Percentiles rank a stretch among this genome's conserved stretches.
phyloP scores from a whole-genome alignment of 1,140 invertebrate species.

The Amyelois transitella region DNA sequence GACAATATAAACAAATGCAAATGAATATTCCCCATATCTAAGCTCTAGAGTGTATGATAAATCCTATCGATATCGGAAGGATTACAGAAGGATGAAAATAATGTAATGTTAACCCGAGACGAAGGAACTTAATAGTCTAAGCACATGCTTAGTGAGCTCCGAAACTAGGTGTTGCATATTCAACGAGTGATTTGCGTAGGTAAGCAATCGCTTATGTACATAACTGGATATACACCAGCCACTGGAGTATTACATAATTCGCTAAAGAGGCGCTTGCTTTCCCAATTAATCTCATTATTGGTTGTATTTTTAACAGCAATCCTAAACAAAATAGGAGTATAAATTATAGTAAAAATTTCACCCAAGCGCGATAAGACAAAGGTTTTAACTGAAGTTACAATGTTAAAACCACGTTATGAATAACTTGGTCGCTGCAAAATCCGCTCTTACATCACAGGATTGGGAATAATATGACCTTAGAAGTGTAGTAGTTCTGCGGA shows the following conservation, averaged over 20 bases:
- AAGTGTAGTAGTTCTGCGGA: too few species aligned
- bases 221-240: constrained; percentile 40
- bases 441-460: too few species aligned
- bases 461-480: too few species aligned
- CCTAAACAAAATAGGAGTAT: too few species aligned
- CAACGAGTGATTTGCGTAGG: constrained; percentile 65
- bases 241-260: constrained; percentile 8
- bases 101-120: constrained; percentile 43
- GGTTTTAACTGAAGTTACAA: too few species aligned
- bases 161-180: constrained; percentile 70
- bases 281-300: constrained; percentile 7
- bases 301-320: constrained; percentile 3
- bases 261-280: background rate
- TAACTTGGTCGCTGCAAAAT: too few species aligned
- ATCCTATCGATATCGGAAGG: constrained; percentile 12
- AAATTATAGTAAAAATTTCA: too few species aligned
- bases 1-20: background rate
- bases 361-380: too few species aligned
- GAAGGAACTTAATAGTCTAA: constrained; percentile 67
- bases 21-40: background rate
- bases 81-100: constrained; percentile 37
- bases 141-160: constrained; percentile 64
- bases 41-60: background rate
- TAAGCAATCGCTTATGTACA: constrained; percentile 63
- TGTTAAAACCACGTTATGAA: too few species aligned